Conservation (phyloP, 2,888 invertebrate species). For the Rosalia funebris region DNA sequence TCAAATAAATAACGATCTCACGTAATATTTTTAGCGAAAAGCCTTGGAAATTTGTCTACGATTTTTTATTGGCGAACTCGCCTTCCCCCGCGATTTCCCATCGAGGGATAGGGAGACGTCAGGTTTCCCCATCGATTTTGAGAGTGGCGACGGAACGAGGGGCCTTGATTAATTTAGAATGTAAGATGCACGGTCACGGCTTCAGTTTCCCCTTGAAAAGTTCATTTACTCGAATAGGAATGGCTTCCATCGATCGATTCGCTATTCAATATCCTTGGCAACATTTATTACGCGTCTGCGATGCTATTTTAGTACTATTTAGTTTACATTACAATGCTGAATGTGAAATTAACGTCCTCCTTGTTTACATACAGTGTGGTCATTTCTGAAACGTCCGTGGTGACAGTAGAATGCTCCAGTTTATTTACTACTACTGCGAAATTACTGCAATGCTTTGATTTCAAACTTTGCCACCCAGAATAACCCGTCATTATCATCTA, state of each 20-base stretch:
- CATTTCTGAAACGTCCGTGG: background rate
- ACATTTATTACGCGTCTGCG: slow-evolving; percentile 39
- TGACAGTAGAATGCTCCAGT: no score
- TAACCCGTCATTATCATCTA: no score
- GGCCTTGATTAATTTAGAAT: slow-evolving; percentile 56
- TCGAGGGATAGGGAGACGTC: no score
- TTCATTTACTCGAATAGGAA: slow-evolving; percentile 57
- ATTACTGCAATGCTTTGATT: no score
- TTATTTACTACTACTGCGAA: no score
- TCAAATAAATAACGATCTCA: no score
- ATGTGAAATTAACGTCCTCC: slow-evolving; percentile 18
- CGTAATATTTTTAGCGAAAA: background rate
- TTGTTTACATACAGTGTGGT: slow-evolving; percentile 9
- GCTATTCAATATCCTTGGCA: slow-evolving; percentile 50
- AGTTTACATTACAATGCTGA: slow-evolving; percentile 23
- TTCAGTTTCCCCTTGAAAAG: slow-evolving; percentile 60
- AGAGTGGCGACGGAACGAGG: slow-evolving; percentile 36
- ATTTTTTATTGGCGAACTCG: no score
- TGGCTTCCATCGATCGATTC: slow-evolving; percentile 44
- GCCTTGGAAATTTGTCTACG: background rate
- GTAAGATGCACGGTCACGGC: slow-evolving; percentile 61
- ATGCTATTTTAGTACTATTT: slow-evolving; percentile 23
- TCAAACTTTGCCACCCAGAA: no score
- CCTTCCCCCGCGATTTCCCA: no score
- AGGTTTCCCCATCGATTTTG: slow-evolving; percentile 39